Evolutionary conservation across 2,888 invertebrate genomes (phyloP).

Genomic region (Tachina grossa): DNA sequence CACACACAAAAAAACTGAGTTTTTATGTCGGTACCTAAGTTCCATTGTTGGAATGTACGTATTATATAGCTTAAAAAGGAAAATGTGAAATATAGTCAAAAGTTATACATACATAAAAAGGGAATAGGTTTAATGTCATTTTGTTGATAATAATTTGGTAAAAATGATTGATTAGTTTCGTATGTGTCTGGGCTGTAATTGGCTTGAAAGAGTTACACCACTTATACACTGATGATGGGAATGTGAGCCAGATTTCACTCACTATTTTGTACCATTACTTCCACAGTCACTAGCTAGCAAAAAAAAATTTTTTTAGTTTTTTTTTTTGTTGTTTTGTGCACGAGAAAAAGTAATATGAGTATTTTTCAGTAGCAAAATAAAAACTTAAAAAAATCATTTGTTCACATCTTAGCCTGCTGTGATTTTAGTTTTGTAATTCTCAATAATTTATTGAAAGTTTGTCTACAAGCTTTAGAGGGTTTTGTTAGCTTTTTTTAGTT

Average conservation of each 20-base stretch:
- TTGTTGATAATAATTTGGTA: slow-evolving; percentile 64
- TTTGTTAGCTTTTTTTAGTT: too few relatives aligned
- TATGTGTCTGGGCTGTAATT: slow-evolving; percentile 8
- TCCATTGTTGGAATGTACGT: not conserved
- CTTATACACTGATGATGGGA: not conserved
- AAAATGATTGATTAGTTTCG: slow-evolving; percentile 66
- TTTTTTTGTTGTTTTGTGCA: too few relatives aligned
- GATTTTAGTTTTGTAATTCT: too few relatives aligned
- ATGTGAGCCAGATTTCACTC: not conserved
- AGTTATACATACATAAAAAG: slow-evolving; percentile 48
- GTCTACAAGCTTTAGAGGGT: too few relatives aligned
- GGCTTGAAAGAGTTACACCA: slow-evolving; percentile 5
- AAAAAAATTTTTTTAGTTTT: too few relatives aligned
- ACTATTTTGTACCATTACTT: too few relatives aligned
- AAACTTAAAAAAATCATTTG: too few relatives aligned
- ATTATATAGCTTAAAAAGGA: not conserved
- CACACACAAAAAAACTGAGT: not conserved
- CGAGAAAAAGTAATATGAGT: too few relatives aligned
- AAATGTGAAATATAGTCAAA: slow-evolving; percentile 11
- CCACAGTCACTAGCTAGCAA: too few relatives aligned
- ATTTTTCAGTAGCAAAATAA: too few relatives aligned
- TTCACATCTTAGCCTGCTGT: too few relatives aligned
- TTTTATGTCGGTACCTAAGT: slow-evolving; percentile 3
- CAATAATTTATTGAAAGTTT: too few relatives aligned
- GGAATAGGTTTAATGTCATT: slow-evolving; percentile 63